Conservation (phyloP, 2,113 vertebrate species). For the cattle (Bos taurus) region DNA sequence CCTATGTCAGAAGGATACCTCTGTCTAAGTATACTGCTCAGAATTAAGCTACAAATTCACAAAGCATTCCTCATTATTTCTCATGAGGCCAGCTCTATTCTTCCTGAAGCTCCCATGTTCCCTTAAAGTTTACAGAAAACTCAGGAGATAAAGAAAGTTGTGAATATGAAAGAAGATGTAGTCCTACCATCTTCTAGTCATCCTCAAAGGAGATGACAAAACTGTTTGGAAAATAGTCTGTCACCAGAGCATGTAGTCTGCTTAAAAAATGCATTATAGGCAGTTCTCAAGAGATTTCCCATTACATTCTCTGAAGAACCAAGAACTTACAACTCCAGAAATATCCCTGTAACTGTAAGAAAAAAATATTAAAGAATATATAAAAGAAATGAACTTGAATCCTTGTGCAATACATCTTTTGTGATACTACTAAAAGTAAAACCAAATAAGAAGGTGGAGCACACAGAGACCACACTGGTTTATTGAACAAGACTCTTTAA, state of each 20-base stretch:
- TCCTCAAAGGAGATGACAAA: neutral
- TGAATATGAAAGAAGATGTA: neutral
- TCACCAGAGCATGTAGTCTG: neutral
- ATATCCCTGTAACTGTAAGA: neutral
- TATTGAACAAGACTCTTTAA: neutral
- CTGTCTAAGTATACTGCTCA: neutral
- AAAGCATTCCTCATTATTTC: neutral
- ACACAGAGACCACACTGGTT: neutral
- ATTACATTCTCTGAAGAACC: neutral
- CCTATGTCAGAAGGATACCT: neutral
- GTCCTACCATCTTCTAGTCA: neutral
- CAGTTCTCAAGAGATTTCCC: neutral
- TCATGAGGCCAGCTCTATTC: neutral
- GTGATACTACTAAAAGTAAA: neutral
- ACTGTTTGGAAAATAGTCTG: neutral
- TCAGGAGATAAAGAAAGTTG: neutral
- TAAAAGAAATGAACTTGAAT: neutral
- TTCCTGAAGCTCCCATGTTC: neutral
- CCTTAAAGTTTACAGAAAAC: neutral
- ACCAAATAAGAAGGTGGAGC: neutral
- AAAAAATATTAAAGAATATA: neutral
- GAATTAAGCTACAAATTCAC: neutral
- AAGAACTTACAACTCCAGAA: neutral
- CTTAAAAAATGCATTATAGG: neutral
- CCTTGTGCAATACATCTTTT: neutral